Percentiles rank a stretch among this genome's conserved stretches.
These are phyloP conservation scores for Vidua macroura DNA, from an alignment of 2,113 vertebrate genomes.

Conservation along the genomic window DNA sequence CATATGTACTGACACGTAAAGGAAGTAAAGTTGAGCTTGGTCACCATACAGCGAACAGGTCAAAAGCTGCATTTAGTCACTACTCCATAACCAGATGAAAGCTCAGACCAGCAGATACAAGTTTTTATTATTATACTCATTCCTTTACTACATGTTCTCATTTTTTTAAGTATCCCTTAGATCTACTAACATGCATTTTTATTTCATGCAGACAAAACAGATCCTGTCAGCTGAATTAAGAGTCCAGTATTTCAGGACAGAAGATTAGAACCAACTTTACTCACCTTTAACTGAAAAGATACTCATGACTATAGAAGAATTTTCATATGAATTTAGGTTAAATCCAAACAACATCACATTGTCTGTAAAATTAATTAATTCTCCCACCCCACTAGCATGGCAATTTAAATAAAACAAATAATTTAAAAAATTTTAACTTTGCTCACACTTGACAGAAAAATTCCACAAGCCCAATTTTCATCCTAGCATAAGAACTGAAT, in stretches of 20 bases:
- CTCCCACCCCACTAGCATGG: neutral
- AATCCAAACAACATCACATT: neutral
- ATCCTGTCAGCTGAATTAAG: neutral
- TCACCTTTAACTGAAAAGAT: neutral
- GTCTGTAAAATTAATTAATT: neutral
- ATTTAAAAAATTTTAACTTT: neutral
- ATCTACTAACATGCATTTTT: neutral
- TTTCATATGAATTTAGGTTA: neutral
- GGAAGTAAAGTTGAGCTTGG: neutral
- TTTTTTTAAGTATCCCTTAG: neutral
- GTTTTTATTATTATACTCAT: neutral
- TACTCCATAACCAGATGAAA: neutral
- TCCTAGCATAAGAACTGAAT: neutral
- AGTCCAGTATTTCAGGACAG: neutral
- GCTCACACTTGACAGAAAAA: neutral
- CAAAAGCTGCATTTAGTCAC: neutral
- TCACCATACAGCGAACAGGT: rapidly evolving
- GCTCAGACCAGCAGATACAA: neutral
- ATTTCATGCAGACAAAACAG: neutral
- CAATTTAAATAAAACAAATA: neutral
- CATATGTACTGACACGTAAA: rapidly evolving
- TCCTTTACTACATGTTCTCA: neutral
- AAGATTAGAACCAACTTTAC: neutral
- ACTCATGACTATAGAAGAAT: neutral
- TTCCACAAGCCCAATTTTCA: neutral